Base-by-base conservation (phyloP, 2,113 vertebrate species). In the Mus pahari region DNA sequence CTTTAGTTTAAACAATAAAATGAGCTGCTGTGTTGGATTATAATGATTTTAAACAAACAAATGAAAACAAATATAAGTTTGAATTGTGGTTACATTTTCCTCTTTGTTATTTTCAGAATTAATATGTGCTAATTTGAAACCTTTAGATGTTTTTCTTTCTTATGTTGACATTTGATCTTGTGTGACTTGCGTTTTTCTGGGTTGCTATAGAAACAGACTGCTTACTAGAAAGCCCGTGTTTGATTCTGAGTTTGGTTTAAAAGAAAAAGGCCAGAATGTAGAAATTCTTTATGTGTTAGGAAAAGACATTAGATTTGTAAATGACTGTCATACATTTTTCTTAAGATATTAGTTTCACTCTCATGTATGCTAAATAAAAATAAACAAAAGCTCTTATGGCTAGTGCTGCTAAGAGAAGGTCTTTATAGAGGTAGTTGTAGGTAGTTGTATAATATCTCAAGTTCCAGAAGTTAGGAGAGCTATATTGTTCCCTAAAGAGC, bases 91-190 rank as follows among this genome's bases (percentile, higher is more conserved):
- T 89, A 50, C 50, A 73, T 19, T 42, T 91, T 96, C 88, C 45
- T 78, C 90, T 96, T 86, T 68, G 60, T 73, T 42, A 66, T 78
- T 95, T 96, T 94, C 33, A 94, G 71, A 94, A 90, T 90, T 96
- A 91, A 55, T 94, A 86, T 92, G 82, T 95, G 39, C 50, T 95
- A 92, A 95, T 48, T 55, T 42, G 91, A 68, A 62, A 73, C 7
- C 31, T 96, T 95, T 89, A 58, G 87, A 82, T 33, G 42, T 50
- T 94, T 97, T 94, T 93, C 7, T 87, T 94, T 83, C 0, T 19
- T 92, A 79, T 95, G 28, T 75, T 96, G 66, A 79, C 45, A 73
- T 92, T 95, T 81, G 14, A 84, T 96, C 66, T 36, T 82, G 4
- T 82, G 53, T 55, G 2, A 2, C 19, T 94, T 96, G 92, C 86